phyloP scores from a whole-genome alignment of 2,888 invertebrate genomes.

The Leptopilina myrica region DNA sequence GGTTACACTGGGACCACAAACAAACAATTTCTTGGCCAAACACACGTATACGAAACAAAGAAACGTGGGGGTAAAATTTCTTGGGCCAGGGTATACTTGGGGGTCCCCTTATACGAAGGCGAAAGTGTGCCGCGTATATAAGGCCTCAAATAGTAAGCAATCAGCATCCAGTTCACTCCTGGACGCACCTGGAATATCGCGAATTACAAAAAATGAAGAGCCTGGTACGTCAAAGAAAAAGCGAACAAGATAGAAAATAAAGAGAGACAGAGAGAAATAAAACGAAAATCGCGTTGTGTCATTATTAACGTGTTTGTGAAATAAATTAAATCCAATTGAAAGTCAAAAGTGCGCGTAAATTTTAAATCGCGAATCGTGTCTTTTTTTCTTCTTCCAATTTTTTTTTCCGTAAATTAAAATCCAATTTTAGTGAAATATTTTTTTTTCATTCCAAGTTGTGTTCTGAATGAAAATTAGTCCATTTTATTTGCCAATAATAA shows the following conservation, averaged over 20 bases:
- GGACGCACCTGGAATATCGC: slow-evolving; percentile 78
- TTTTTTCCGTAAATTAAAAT: not conserved
- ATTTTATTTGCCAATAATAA: too few species aligned
- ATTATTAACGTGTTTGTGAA: too few species aligned
- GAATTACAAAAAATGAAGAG: slow-evolving; percentile 73
- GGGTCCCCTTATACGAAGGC: slow-evolving; percentile 74
- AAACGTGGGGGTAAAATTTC: slow-evolving; percentile 72
- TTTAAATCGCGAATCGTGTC: slow-evolving; percentile 1
- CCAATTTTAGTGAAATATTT: slow-evolving; percentile 1
- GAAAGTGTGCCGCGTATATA: slow-evolving; percentile 81
- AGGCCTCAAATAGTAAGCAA: slow-evolving; percentile 78
- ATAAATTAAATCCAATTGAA: not conserved
- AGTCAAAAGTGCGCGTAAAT: slow-evolving; percentile 26
- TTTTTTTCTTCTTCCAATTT: not conserved
- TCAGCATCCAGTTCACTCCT: slow-evolving; percentile 80
- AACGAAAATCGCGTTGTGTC: too few species aligned
- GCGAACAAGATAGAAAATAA: too few species aligned
- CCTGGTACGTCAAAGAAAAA: slow-evolving; percentile 70
- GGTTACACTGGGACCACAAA: slow-evolving; percentile 65
- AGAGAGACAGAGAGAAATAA: too few species aligned
- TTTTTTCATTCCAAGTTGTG: slow-evolving; percentile 24
- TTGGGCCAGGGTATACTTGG: slow-evolving; percentile 61
- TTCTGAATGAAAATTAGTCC: too few species aligned
- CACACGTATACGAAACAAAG: slow-evolving; percentile 68
- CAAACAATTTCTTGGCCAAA: slow-evolving; percentile 45